Evolutionary conservation across 2,113 vertebrate genomes (phyloP), one percentile per base, ranked within the genome.

Genomic region (Tachycineta bicolor): DNA sequence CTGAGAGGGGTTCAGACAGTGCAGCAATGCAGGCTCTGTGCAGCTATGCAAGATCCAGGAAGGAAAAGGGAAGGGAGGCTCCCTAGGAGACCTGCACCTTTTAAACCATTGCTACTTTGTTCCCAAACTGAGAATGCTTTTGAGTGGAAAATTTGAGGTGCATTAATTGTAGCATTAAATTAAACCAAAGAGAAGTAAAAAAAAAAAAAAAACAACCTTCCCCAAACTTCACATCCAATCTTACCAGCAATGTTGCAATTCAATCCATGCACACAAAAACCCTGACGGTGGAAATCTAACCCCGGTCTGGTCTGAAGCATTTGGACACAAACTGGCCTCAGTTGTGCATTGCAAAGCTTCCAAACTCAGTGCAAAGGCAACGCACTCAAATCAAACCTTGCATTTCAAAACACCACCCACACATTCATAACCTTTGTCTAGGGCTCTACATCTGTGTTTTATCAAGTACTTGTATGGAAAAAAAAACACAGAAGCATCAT

Each of bases 1-100:
- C 4, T 46, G 56, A 0, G 0, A 79, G 26, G 7, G 55, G 39
- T 28, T 81, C 23, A 37, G 28, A 14, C 14, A 59, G 25, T 5
- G 25, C 55, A 83, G 64, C 17, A 70, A 39, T 0, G 1, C 75
- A 24, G 41, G 28, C 11, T 2, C 1, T 5, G 16, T 2, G 9
- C 1, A 47, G 25, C 23, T 49, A 5, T 23, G 18, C 58, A 60
- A 90, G n/a, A 93, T 22, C 24, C 75, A 79, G 29, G 3, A 33
- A 34, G 41, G 31, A 69, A 76, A 69, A 79, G n/a, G 33, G 26
- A 75, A 79, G 29, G 41, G 5, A 63, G 9, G 25, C 7, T 86
- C 14, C 12, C 28, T 26, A 41, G 24, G 41, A 92, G 37, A 37
- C 47, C 20, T 50, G 34, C 37, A 50, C 34, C 4, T 34, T 70